Evolutionary conservation across 2,113 vertebrate genomes (phyloP).

Genomic region (Sylvicapra grimmia): DNA sequence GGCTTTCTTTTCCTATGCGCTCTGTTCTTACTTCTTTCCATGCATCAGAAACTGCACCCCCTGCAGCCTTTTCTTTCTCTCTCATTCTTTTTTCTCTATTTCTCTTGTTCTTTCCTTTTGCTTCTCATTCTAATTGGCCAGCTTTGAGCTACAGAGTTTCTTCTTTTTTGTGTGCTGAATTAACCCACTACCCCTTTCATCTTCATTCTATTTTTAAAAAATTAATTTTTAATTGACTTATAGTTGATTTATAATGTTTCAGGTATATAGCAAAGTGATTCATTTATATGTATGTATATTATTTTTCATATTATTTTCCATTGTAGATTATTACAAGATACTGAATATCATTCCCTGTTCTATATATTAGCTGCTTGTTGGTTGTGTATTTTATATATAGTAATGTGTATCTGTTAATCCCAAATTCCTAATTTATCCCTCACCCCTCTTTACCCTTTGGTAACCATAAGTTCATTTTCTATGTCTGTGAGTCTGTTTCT

Average conservation of each 20-base stretch:
- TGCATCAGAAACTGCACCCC: neutral
- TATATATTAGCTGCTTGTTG: neutral
- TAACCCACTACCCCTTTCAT: neutral
- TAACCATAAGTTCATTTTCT: neutral
- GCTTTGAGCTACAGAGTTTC: neutral
- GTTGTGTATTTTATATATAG: neutral
- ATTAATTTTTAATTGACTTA: neutral
- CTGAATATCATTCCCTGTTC: neutral
- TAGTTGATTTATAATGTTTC: neutral
- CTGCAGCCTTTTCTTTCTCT: neutral
- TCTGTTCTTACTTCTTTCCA: neutral
- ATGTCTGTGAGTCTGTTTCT: neutral
- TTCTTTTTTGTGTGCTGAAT: neutral
- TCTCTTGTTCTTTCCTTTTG: neutral
- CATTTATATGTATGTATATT: neutral
- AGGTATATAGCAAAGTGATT: neutral
- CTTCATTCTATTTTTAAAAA: neutral
- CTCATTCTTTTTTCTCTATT: neutral
- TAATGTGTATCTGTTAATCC: neutral
- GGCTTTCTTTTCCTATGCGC: neutral
- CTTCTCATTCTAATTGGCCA: neutral
- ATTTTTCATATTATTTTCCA: neutral
- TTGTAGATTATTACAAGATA: neutral
- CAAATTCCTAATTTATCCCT: neutral
- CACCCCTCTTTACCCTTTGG: neutral